Conservation (phyloP, 2,113 vertebrate genomes). For the Himantopus leucocephalus region DNA sequence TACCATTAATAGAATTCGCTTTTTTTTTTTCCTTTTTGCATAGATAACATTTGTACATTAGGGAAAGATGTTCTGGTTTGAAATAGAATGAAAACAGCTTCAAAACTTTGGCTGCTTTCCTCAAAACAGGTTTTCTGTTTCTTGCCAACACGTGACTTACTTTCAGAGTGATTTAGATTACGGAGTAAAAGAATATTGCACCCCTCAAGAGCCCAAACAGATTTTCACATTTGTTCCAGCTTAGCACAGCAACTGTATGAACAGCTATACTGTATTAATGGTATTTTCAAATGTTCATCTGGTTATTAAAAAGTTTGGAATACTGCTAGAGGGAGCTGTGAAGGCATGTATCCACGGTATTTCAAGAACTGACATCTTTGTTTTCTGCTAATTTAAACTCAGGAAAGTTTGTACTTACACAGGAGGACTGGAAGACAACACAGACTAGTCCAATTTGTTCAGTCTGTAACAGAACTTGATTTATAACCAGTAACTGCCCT, state of each 20-base stretch:
- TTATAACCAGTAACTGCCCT: neutral
- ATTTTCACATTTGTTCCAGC: slow-evolving; percentile 2
- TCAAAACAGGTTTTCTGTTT: neutral
- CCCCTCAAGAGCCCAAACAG: neutral
- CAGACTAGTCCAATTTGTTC: neutral
- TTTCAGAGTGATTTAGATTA: neutral
- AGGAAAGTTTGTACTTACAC: neutral
- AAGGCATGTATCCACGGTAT: neutral
- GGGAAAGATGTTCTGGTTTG: neutral
- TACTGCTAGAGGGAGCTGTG: slow-evolving; percentile 16
- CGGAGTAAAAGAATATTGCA: neutral
- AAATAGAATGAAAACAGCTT: neutral
- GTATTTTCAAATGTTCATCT: neutral
- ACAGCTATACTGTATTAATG: neutral
- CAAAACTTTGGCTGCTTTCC: neutral
- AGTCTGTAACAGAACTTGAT: neutral
- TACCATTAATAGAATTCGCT: neutral
- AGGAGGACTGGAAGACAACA: neutral
- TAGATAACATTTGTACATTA: neutral
- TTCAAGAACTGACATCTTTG: neutral
- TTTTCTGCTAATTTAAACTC: neutral
- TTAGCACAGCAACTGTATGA: neutral
- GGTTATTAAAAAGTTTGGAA: neutral
- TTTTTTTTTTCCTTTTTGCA: neutral
- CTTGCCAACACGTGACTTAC: neutral